These are phyloP conservation scores for Furcifer pardalis DNA, from an alignment of 2,797 vertebrate genomes.

Conservation along the genomic window DNA sequence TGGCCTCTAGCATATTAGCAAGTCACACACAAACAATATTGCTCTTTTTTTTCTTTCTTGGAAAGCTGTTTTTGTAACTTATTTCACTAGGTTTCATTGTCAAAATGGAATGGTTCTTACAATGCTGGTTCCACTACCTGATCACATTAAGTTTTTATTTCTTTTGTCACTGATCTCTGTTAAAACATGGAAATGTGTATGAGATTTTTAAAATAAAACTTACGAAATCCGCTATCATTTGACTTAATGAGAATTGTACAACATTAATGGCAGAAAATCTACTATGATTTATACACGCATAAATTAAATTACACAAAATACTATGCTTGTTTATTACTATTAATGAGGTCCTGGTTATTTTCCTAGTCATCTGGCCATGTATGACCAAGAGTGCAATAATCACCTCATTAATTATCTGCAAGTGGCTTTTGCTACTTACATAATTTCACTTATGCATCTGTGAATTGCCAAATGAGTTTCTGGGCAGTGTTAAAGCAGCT, in stretches of 20 bases:
- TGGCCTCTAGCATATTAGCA: slow-evolving; percentile 19
- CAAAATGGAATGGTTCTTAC: slow-evolving; percentile 56
- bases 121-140: slow-evolving; percentile 47
- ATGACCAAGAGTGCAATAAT: too few species aligned
- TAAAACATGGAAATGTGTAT: slow-evolving; percentile 64
- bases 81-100: slow-evolving; percentile 64
- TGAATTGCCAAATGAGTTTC: too few species aligned
- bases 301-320: too few species aligned
- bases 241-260: not conserved
- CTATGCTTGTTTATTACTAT: not conserved
- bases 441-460: too few species aligned
- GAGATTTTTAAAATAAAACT: slow-evolving; percentile 73
- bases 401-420: too few species aligned
- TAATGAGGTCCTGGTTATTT: too few species aligned
- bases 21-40: slow-evolving; percentile 32
- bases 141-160: slow-evolving; percentile 53
- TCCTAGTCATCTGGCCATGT: too few species aligned
- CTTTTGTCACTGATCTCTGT: slow-evolving; percentile 34
- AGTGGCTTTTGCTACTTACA: too few species aligned
- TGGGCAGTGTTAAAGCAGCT: too few species aligned
- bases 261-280: not conserved
- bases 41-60: slow-evolving; percentile 46
- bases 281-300: too few species aligned
- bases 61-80: slow-evolving; percentile 71
- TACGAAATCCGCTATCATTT: slow-evolving; percentile 45